Evolutionary conservation across 1,140 invertebrate genomes (phyloP), one percentile per base, ranked within the genome.

Genomic region (Eurytemora carolleeae): DNA sequence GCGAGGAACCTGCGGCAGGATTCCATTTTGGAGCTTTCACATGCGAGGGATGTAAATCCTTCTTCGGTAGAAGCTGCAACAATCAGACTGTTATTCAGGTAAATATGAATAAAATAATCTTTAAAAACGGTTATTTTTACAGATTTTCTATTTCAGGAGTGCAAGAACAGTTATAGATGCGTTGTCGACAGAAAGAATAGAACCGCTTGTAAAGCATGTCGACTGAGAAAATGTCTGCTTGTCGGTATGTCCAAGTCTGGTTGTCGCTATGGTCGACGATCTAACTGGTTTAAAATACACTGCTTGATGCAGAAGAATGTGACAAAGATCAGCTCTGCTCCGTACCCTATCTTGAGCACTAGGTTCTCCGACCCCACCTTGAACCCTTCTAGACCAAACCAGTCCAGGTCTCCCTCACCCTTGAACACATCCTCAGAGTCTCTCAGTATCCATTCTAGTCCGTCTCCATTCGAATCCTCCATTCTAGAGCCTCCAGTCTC

Each of bases 21-120:
- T 95, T 93, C 75, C 91, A 95, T 72, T 95, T 95, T 73, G 91
- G 91, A 55, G 90, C 90, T 44, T 92, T 94, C 70, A 95, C 91
- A 15, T 96, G 91, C 74, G 91, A 96, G 78, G 91, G 91, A 63
- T 96, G 91, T 77, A 95, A 95, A 83, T 93, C 89, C 44, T 96
- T 95, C 76, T 96, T 95, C 73, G 87, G 92, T 3, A 78, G 92
- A 55, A 91, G 89, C 22, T 92, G 93, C 77, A 94, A 93, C 79
- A 94, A 95, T 72, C 73, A 91, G 66, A 81, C 80, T 54, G 87
- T 85, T 59, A 86, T 91, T 66, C 84, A 85, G 31, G 31, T 44
- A 44, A 44, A 44, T 44, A n/a, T 44, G 31, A 44, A 12, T 44
- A 44, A 44, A 44, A 44, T 44, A 12, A 44, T 7, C n/a, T 44